These are phyloP conservation scores for Ciconia boyciana DNA, from an alignment of 2,113 vertebrate genomes.

Conservation along the genomic window DNA sequence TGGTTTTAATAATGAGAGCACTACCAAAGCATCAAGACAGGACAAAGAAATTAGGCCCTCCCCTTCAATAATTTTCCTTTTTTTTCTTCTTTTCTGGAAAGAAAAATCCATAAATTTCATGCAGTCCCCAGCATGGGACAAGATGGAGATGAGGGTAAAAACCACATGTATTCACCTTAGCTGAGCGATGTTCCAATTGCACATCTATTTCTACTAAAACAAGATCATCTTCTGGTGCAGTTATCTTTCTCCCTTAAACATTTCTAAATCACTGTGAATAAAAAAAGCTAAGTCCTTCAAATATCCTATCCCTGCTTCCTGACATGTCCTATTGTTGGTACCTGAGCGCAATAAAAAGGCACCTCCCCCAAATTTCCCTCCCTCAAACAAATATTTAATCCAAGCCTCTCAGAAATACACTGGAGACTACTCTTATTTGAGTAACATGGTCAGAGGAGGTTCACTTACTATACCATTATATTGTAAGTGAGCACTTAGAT, in stretches of 20 bases:
- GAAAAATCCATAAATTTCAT: not conserved
- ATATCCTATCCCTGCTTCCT: not conserved
- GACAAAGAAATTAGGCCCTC: not conserved
- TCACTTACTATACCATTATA: not conserved
- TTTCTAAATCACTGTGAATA: not conserved
- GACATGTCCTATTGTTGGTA: not conserved
- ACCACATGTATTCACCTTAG: accelerated
- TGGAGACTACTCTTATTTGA: not conserved
- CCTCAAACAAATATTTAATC: not conserved
- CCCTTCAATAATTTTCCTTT: not conserved
- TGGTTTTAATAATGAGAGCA: not conserved
- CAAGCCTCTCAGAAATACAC: not conserved
- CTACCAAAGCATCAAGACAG: not conserved
- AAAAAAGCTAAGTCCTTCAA: not conserved
- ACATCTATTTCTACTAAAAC: not conserved
- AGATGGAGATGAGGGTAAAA: not conserved
- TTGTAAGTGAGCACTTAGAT: not conserved
- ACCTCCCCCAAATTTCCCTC: not conserved
- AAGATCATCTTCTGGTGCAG: not conserved
- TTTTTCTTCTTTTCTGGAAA: not conserved
- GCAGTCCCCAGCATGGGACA: not conserved
- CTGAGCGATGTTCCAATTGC: not conserved
- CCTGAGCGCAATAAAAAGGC: not conserved
- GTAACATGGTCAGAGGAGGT: not conserved
- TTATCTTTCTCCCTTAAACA: not conserved